Evolutionary conservation across 2,888 invertebrate species (phyloP).

Genomic region (Syritta pipiens): DNA sequence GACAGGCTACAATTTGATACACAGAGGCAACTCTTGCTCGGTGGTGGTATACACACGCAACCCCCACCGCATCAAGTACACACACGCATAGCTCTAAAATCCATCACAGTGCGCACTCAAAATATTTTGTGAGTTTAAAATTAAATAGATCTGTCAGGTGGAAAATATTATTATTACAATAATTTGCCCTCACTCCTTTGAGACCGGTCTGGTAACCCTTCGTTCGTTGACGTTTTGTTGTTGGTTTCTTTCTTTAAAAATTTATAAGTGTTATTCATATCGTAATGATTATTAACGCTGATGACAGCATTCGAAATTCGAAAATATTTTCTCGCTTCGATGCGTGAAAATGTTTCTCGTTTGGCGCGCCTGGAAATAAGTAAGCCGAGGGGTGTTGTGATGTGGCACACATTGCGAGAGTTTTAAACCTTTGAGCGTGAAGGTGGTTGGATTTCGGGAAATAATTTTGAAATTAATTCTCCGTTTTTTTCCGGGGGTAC

Average conservation of each 20-base stretch:
- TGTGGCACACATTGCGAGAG: neutral
- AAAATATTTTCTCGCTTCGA: conserved; percentile 45
- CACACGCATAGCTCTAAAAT: neutral
- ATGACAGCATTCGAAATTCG: conserved; percentile 63
- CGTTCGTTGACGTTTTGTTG: neutral
- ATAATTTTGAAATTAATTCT: too few relatives aligned
- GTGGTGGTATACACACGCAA: neutral
- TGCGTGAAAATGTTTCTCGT: conserved; percentile 35
- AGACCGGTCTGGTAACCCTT: too few relatives aligned
- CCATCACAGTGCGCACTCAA: conserved; percentile 14
- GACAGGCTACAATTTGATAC: conserved; percentile 23
- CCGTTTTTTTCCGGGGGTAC: too few relatives aligned
- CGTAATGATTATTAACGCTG: conserved; percentile 64
- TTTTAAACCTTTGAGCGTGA: neutral
- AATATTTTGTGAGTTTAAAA: conserved; percentile 57
- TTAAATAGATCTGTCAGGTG: conserved; percentile 63
- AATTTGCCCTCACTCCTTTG: too few relatives aligned
- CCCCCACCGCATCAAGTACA: neutral
- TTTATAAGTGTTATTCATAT: conserved; percentile 55
- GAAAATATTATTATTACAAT: conserved; percentile 48
- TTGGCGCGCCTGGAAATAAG: neutral
- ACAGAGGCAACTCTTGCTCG: neutral
- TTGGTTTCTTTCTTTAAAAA: conserved; percentile 25
- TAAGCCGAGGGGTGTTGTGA: neutral
- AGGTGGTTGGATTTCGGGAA: too few relatives aligned